A percentile compares a stretch with the other conserved stretches of the same genome.
Conservation (phyloP, 35 echinoderm and acorn worm genomes). For the Anneissia japonica region DNA sequence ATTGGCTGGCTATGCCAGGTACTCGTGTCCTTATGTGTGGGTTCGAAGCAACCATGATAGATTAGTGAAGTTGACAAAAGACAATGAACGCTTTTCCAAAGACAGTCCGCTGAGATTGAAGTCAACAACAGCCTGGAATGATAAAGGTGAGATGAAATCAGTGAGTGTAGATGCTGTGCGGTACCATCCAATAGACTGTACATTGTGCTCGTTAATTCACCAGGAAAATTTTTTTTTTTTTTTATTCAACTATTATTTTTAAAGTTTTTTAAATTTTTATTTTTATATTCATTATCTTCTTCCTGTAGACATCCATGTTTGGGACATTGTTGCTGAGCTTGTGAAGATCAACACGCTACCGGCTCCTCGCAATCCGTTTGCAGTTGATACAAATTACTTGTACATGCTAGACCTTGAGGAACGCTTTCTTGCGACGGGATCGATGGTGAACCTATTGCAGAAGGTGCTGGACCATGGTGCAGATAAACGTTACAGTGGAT, state of each 20-base stretch:
- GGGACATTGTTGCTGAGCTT: conserved; percentile 79
- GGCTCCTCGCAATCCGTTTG: conserved; percentile 71
- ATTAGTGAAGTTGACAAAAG: conserved; percentile 56
- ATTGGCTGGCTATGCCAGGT: conserved; percentile 73
- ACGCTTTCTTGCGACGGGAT: conserved; percentile 67
- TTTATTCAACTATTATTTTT: too few species aligned
- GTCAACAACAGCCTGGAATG: conserved; percentile 67
- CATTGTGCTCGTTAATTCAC: too few species aligned
- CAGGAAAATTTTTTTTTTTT: too few species aligned
- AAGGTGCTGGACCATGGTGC: conserved; percentile 39
- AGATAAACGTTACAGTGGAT: conserved; percentile 71
- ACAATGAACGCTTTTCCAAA: conserved; percentile 46
- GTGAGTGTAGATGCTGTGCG: too few species aligned
- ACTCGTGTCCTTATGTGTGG: conserved; percentile 89
- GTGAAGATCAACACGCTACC: conserved; percentile 74
- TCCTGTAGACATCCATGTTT: conserved; percentile 52
- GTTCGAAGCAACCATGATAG: conserved; percentile 83
- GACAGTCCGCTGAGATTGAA: conserved; percentile 88
- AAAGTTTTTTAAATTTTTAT: too few species aligned
- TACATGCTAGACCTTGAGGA: conserved; percentile 39
- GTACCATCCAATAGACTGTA: too few species aligned
- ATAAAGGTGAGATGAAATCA: conserved; percentile 68
- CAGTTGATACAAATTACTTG: conserved; percentile 72
- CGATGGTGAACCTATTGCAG: conserved; percentile 76
- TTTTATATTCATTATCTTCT: too few species aligned